A percentile compares a stretch with the other conserved stretches of the same genome.
Conservation (phyloP, 1,140 invertebrate genomes). For the Hetaerina americana region DNA sequence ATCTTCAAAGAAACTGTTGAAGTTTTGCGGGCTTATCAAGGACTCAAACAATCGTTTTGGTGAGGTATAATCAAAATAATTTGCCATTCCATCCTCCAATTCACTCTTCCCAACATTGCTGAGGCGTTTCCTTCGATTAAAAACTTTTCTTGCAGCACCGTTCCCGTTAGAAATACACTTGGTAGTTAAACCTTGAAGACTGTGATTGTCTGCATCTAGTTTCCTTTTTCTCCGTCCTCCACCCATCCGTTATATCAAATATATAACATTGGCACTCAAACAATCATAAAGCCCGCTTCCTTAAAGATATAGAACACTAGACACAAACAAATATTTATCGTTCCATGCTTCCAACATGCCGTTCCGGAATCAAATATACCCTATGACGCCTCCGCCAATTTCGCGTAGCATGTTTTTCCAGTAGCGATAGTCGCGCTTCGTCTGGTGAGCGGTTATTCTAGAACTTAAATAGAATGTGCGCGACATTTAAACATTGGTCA, state of each 20-base stretch:
- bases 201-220: background rate
- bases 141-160: background rate
- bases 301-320: no score
- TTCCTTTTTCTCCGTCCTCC: background rate
- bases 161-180: background rate
- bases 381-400: no score
- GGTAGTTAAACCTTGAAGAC: background rate
- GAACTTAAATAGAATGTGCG: no score
- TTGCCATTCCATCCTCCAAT: slow-evolving; percentile 5
- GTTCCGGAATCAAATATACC: no score
- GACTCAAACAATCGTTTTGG: slow-evolving; percentile 9
- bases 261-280: no score
- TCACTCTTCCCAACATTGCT: background rate
- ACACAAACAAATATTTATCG: no score
- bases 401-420: no score
- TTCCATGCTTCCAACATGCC: no score
- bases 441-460: no score
- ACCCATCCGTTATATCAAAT: background rate
- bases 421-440: no score
- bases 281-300: no score
- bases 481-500: no score
- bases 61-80: slow-evolving; percentile 7
- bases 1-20: slow-evolving; percentile 19
- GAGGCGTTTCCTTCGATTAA: background rate
- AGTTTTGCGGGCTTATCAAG: slow-evolving; percentile 5